A percentile compares a stretch with the other conserved stretches of the same genome.
Conservation (phyloP, 1,140 invertebrate genomes). For the Heliconius nattereri region DNA sequence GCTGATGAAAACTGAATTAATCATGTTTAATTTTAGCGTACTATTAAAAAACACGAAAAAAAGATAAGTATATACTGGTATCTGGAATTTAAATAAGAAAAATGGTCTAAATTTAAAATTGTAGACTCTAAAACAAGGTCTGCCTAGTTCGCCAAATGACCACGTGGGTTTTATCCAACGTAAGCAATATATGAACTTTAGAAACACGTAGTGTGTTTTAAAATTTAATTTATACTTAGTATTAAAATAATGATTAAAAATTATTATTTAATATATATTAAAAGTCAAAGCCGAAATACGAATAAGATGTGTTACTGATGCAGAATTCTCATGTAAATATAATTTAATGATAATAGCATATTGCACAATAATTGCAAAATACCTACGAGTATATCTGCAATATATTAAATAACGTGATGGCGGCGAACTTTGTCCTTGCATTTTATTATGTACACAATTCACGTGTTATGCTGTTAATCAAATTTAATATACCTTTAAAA, state of each 20-base stretch:
- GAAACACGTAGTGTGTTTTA: too few relatives aligned
- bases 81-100: too few relatives aligned
- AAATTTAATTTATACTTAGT: not conserved
- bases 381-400: not conserved
- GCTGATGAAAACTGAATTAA: too few relatives aligned
- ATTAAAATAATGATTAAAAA: not conserved
- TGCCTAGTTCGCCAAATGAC: not conserved
- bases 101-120: too few relatives aligned
- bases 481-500: not conserved
- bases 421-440: not conserved
- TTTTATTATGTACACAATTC: not conserved
- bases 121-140: not conserved
- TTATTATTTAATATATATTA: not conserved
- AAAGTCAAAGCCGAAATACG: not conserved
- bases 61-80: too few relatives aligned
- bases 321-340: not conserved
- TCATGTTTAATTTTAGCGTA: too few relatives aligned
- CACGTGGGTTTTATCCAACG: not conserved
- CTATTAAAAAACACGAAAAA: too few relatives aligned
- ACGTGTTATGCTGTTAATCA: not conserved
- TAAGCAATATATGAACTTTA: not conserved
- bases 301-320: not conserved
- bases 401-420: not conserved
- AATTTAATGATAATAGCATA: not conserved
- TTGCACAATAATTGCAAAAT: not conserved